Conservation (phyloP, 2,797 vertebrate species). For the Remorina albescens region DNA sequence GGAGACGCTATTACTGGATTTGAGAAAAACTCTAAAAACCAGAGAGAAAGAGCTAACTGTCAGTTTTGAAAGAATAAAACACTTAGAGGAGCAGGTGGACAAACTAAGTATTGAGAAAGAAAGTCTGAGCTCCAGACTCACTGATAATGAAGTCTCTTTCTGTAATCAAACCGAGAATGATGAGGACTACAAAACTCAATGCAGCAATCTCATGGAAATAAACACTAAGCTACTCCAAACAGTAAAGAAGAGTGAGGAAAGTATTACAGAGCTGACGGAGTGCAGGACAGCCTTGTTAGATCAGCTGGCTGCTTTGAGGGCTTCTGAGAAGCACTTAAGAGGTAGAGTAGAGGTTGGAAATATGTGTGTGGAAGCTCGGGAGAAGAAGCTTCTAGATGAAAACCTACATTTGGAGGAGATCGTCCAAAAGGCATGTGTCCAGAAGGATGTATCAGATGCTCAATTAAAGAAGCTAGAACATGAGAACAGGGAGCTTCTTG, state of each 20-base stretch:
- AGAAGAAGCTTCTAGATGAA: conserved; percentile 81
- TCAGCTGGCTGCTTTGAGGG: conserved; percentile 76
- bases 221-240: conserved; percentile 81
- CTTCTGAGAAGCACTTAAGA: conserved; percentile 85
- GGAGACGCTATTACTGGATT: conserved; percentile 73
- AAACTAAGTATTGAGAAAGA: conserved; percentile 84
- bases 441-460: conserved; percentile 80
- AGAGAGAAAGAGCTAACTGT: conserved; percentile 83
- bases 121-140: conserved; percentile 70
- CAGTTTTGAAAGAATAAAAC: conserved; percentile 83
- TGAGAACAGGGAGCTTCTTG: conserved; percentile 82
- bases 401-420: conserved; percentile 86
- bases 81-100: conserved; percentile 85
- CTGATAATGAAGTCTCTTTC: conserved; percentile 68
- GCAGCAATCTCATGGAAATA: conserved; percentile 76
- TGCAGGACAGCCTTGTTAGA: conserved; percentile 78
- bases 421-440: conserved; percentile 77
- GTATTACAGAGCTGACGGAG: conserved; percentile 75
- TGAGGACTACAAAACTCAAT: conserved; percentile 79
- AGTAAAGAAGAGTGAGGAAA: conserved; percentile 77
- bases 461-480: conserved; percentile 77
- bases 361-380: conserved; percentile 81
- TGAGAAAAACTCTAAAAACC: conserved; percentile 82
- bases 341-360: conserved; percentile 72
- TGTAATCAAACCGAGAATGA: conserved; percentile 66